These are phyloP conservation scores for Cryptocephalus moraei DNA, from an alignment of 2,888 invertebrate species.

Conservation along the genomic window DNA sequence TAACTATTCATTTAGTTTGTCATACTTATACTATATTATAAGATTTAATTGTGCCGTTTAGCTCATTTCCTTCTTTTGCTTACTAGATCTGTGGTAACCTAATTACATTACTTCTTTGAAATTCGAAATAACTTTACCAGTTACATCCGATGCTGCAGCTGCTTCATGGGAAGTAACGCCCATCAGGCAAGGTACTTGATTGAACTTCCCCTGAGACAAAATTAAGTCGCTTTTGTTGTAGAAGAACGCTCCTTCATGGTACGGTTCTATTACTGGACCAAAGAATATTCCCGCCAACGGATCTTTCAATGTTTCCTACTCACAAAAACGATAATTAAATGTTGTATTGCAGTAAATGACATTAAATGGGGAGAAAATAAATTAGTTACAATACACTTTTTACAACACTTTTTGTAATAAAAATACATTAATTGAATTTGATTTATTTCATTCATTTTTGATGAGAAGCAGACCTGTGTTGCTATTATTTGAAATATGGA, in stretches of 20 bases:
- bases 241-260: slow-evolving; percentile 16
- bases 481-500: no score
- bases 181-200: slow-evolving; percentile 14
- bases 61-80: no score
- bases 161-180: slow-evolving; percentile 20
- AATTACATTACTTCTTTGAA: neutral
- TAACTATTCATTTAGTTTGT: no score
- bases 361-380: neutral
- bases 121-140: slow-evolving; percentile 4
- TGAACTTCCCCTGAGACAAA: slow-evolving; percentile 14
- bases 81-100: no score
- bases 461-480: no score
- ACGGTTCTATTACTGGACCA: slow-evolving; percentile 18
- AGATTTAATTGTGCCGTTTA: no score
- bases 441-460: no score
- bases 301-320: slow-evolving; percentile 3
- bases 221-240: slow-evolving; percentile 14
- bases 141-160: slow-evolving; percentile 6
- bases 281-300: slow-evolving; percentile 14
- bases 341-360: neutral
- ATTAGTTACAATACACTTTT: neutral
- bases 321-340: neutral
- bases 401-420: no score
- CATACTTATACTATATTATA: no score
- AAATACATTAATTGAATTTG: no score